phyloP scores from a whole-genome alignment of 2,113 vertebrate species.

The Triplophysa siluroides region DNA sequence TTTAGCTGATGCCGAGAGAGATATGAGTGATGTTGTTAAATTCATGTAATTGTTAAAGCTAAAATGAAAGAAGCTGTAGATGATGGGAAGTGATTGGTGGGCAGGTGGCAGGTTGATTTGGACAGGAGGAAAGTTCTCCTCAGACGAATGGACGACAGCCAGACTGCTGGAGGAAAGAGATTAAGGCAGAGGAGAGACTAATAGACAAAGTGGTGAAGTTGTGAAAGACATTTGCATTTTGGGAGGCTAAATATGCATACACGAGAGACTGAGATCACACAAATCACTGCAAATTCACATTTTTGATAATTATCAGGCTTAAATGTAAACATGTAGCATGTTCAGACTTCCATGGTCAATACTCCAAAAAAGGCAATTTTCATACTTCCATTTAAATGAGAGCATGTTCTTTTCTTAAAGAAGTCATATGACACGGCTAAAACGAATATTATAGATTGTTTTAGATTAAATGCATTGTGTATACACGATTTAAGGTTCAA shows the following conservation, averaged over 20 bases:
- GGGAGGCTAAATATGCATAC: not conserved
- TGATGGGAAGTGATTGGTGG: constrained; percentile 46
- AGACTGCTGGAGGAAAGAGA: constrained; percentile 24
- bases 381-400: too few relatives aligned
- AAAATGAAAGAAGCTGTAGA: not conserved
- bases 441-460: too few relatives aligned
- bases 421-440: too few relatives aligned
- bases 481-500: too few relatives aligned
- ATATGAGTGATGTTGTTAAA: constrained; percentile 15
- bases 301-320: not conserved
- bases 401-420: too few relatives aligned
- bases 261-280: not conserved
- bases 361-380: too few relatives aligned
- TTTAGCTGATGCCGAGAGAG: constrained; percentile 33
- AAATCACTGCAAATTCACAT: not conserved
- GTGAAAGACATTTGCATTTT: constrained; percentile 1
- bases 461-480: too few relatives aligned
- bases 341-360: not conserved
- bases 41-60: constrained; percentile 22
- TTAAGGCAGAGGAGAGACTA: not conserved
- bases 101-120: constrained; percentile 44
- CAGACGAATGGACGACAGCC: constrained; percentile 40
- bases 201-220: constrained; percentile 5
- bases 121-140: constrained; percentile 30
- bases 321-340: not conserved